Base-by-base conservation (phyloP, 1,140 invertebrate species). In the Drosophila pruinosa region DNA sequence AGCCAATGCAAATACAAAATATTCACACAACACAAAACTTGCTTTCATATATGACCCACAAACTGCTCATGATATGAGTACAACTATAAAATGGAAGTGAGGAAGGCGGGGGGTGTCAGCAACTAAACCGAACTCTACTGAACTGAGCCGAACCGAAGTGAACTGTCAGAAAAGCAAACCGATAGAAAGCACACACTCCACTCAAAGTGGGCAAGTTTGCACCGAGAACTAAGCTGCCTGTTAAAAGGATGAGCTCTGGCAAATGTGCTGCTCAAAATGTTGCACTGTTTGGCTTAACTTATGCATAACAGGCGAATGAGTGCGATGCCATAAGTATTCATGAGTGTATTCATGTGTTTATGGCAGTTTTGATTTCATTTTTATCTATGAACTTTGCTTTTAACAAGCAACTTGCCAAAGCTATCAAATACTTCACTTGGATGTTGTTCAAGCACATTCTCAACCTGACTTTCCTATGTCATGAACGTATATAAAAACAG, bases 11-110 rank as follows among this genome's bases (percentile, higher is more conserved):
- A 70, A 70, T 28, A 48, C 57, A 68, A 68, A 58, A 43, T 15
- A 52, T 24, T 15, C 19, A 15, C 28, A 53, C 17, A 54, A 38
- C 43, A 8, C 17, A 57, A 39, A 72, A 62, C 24, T 53, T 48
- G 31, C 67, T 63, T 63, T 81, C 78, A 61, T 69, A 62, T 57
- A 31, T 82, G 78, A 77, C 78, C 78, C 39, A 73, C 43, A 73
- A 64, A 39, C 17, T 31, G 45, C 54, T 59, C 47, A 14, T 41
- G 31, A 56, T 45, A 36, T 48, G 22, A 39, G 14, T 10, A 15
- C 22, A 31, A 14, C 45, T 48, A 26, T 12, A 6, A 19, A 22
- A 31, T 45, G 7, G 15, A 4, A 6, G 3, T 7, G 15, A 5
- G 6, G 2, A 5, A 14, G 2, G n/a, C 5, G 3, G 24, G 43